Evolutionary conservation across 2,113 vertebrate species (phyloP), one percentile per base, ranked within the genome.

Genomic region (Dicentrarchus labrax): DNA sequence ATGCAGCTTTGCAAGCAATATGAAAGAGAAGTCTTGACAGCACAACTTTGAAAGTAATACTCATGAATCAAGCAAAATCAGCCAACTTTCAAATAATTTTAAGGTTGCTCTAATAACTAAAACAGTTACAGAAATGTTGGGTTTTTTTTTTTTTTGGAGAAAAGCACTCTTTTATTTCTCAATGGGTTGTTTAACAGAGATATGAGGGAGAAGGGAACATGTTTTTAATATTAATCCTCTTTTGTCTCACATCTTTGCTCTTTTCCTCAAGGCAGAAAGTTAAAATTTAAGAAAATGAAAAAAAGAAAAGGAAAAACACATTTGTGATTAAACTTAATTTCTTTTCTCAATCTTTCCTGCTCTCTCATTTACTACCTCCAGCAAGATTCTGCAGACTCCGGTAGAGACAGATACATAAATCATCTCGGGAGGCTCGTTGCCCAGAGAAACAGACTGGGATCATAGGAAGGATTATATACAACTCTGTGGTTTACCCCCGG

Each of bases 391-490:
- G 70, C 66, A 78, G 78, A 87, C 86, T 90, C 82, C 16, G 38
- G 38, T 71, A 85, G 75, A 87, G 85, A 84, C 56, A 66, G 86
- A 93, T 86, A 83, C 88, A 92, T 92, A 90, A 91, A 88, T 90
- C 87, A 89, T 89, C 72, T 89, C 76, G 82, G 76, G 89, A 86
- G 85, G 76, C 84, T 85, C 12, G 71, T 88, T 89, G 88, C 91
- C 80, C 78, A 85, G 83, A 87, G 86, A 90, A 88, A 90, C 85
- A 86, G 87, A 84, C 80, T 41, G 64, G 79, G 79, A 88, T 90
- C 86, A 88, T 82, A 79, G 83, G 30, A 70, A 80, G 82, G 83
- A 92, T 91, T 92, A 89, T 88, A 82, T 83, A 86, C 68, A 89
- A 88, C 79, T 77, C 78, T 69, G 61, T 80, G 76, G 41, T 87